Evolutionary conservation across 2,888 invertebrate species (phyloP), one percentile per base, ranked within the genome.

Genomic region (Pomacea canaliculata): DNA sequence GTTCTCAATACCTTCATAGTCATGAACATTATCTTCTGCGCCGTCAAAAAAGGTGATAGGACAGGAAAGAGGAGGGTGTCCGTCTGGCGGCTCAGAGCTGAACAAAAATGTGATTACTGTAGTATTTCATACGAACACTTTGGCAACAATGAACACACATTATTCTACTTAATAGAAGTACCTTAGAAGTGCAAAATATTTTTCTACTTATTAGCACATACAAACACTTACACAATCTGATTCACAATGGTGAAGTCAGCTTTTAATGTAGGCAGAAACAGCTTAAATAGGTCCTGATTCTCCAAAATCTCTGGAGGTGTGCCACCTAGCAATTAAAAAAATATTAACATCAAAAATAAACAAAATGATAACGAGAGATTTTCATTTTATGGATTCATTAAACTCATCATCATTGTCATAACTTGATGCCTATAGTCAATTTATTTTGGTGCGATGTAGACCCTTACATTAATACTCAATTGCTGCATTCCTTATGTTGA

Each of bases 291-390:
- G 37, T 87, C 87, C 48, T 76, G 76, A 68, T 87, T 84, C 10
- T 86, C 82, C 46, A 86, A 70, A 19, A 88, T 72, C 68, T 86
- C 85, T 51, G 78, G 63, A 16, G 87, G 88, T 7, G 86, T 88
- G 23, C 88, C 88, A 68, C 87, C 88, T 87, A 71, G n/a, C 76
- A 70, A 56, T 56, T 10, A 56, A 56, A 68, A 51, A 37, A 78
- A 19, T 56, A 13, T 56, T 37, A 60, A 48, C 9, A 8, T 49
- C 16, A 66, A 13, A 65, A 4, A 1, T 65, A 16, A 18, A 49
- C 12, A 37, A 37, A 37, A 37, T 37, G 37, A 37, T 37, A 37
- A 37, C 37, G 37, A 37, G 37, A 37, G 37, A 37, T 37, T 37
- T 37, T 37, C 5, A 37, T 3, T 3, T 37, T 37, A 37, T 37